These are phyloP conservation scores for Xylota segnis DNA, from an alignment of 2,888 invertebrate species.

Conservation along the genomic window DNA sequence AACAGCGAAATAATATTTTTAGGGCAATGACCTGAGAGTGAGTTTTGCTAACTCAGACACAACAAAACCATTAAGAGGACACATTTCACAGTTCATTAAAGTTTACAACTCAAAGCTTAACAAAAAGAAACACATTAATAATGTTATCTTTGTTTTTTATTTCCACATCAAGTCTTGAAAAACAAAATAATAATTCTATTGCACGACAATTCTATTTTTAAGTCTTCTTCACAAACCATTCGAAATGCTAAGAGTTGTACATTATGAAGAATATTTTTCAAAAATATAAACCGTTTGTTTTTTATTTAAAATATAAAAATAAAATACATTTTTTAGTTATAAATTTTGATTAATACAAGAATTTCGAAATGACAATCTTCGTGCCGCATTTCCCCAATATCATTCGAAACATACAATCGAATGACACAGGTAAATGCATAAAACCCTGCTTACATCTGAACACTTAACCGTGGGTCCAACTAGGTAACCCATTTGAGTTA, in stretches of 20 bases:
- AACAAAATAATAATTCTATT: slow-evolving; percentile 8
- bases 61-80: too few relatives aligned
- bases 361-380: background rate
- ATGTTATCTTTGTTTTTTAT: background rate
- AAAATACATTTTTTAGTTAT: slow-evolving; percentile 23
- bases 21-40: too few relatives aligned
- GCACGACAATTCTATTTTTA: slow-evolving; percentile 25
- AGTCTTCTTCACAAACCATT: background rate
- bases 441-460: slow-evolving; percentile 35
- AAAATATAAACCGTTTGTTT: slow-evolving; percentile 6
- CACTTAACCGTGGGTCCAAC: slow-evolving; percentile 1
- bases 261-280: slow-evolving; percentile 14
- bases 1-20: too few relatives aligned
- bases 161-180: slow-evolving; percentile 31
- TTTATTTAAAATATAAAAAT: slow-evolving; percentile 37
- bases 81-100: too few relatives aligned
- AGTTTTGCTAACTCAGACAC: too few relatives aligned
- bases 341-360: slow-evolving; percentile 16
- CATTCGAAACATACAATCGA: slow-evolving; percentile 2
- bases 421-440: background rate
- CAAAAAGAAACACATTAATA: slow-evolving; percentile 26
- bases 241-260: background rate
- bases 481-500: background rate
- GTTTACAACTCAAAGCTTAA: too few relatives aligned
- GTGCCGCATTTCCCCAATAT: background rate